phyloP scores from a whole-genome alignment of 2,113 vertebrate genomes.

The Corythaixoides concolor region DNA sequence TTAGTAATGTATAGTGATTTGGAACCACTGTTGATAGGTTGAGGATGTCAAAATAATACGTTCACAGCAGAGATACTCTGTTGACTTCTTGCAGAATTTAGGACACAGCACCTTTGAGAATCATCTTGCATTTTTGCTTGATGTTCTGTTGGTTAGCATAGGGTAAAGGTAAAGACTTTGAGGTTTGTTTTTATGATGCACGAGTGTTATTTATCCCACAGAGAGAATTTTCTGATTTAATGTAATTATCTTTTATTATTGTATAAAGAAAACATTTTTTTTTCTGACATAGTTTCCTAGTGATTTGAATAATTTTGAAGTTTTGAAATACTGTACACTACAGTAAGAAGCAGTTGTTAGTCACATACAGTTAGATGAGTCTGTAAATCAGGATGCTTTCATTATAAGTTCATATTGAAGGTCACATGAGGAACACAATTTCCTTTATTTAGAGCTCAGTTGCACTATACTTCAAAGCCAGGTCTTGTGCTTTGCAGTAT shows the following conservation, averaged over 20 bases:
- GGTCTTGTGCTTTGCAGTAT: constrained; percentile 33
- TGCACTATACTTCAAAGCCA: constrained; percentile 27
- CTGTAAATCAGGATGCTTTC: background rate
- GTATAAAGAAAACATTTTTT: background rate
- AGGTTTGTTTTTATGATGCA: background rate
- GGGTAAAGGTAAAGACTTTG: background rate
- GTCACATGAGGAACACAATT: background rate
- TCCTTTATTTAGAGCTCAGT: constrained; percentile 48
- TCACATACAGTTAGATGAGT: background rate
- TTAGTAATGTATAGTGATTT: background rate
- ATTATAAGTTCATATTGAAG: background rate
- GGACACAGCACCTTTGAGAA: background rate
- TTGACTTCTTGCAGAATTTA: background rate
- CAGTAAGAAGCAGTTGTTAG: background rate
- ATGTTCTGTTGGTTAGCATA: background rate
- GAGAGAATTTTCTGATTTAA: background rate
- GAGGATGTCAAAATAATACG: background rate
- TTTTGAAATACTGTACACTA: background rate
- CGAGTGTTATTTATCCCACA: background rate
- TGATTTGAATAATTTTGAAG: background rate
- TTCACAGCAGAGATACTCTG: background rate
- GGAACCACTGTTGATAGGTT: background rate
- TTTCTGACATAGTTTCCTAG: background rate
- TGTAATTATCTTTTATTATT: background rate
- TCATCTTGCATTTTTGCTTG: background rate